Evolutionary conservation across 2,113 vertebrate species (phyloP).

Genomic region (Bothrops jararaca): DNA sequence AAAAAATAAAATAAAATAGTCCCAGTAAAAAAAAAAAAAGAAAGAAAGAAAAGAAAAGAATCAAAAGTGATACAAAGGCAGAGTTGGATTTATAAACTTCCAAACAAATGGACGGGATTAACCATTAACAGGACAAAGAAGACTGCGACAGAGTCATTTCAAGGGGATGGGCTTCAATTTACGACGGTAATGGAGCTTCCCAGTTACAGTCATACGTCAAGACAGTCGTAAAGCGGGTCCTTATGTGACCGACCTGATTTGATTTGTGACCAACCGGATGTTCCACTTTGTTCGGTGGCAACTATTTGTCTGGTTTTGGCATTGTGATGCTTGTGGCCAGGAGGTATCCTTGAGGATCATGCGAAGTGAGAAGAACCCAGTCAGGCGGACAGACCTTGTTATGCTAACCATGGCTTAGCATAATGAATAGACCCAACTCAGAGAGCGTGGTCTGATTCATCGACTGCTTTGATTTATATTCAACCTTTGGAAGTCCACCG

Average conservation of each 20-base stretch:
- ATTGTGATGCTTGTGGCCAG: background rate
- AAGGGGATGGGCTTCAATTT: background rate
- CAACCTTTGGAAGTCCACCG: background rate
- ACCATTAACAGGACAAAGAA: background rate
- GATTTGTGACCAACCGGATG: background rate
- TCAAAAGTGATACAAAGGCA: background rate
- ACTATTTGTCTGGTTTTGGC: background rate
- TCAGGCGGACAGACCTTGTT: background rate
- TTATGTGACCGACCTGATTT: background rate
- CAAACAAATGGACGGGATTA: background rate
- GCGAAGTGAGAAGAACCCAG: background rate
- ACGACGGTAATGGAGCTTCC: background rate
- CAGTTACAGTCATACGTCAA: too few species aligned
- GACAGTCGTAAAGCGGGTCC: background rate
- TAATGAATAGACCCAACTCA: background rate
- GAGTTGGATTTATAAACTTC: background rate
- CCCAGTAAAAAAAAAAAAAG: too few species aligned
- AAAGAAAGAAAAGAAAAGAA: background rate
- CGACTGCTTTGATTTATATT: background rate
- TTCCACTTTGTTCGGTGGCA: background rate
- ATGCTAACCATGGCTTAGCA: background rate
- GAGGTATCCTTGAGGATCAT: background rate
- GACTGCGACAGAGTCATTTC: rapidly evolving
- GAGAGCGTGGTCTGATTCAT: background rate
- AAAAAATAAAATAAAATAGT: too few species aligned